Conservation (phyloP, 2,888 invertebrate species). For the Monopis laevigella region DNA sequence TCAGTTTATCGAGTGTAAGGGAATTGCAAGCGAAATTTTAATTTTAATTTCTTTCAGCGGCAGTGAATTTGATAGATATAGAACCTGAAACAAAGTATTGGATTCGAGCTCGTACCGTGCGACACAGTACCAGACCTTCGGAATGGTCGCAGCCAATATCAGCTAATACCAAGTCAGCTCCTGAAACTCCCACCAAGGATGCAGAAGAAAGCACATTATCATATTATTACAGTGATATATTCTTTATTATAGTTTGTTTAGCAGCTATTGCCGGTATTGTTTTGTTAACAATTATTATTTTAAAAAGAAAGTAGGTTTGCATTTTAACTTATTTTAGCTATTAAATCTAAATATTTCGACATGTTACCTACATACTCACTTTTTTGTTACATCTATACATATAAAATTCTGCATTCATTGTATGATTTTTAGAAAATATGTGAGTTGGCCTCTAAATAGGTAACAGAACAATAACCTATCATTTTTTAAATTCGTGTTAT, state of each 20-base stretch:
- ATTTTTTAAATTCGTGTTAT: no score
- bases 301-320: constrained; percentile 1
- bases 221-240: constrained; percentile 22
- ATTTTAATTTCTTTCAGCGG: no score
- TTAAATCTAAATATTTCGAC: no score
- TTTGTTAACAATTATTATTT: constrained; percentile 28
- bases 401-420: no score
- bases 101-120: constrained; percentile 30
- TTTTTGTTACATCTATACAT: no score
- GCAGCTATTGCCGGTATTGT: constrained; percentile 35
- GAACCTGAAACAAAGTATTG: constrained; percentile 35
- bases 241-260: constrained; percentile 43
- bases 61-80: constrained; percentile 28
- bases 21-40: constrained; percentile 6
- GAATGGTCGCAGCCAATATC: constrained; percentile 33
- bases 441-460: no score
- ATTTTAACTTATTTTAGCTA: no score
- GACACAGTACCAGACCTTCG: constrained; percentile 35
- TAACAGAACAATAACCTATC: no score
- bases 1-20: constrained; percentile 5
- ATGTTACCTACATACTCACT: no score
- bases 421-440: no score
- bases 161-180: constrained; percentile 22
- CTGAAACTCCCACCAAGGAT: constrained; percentile 13
- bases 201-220: constrained; percentile 17